Base-by-base conservation (phyloP, 2,797 vertebrate genomes). In the Notoglanidium macrostoma region DNA sequence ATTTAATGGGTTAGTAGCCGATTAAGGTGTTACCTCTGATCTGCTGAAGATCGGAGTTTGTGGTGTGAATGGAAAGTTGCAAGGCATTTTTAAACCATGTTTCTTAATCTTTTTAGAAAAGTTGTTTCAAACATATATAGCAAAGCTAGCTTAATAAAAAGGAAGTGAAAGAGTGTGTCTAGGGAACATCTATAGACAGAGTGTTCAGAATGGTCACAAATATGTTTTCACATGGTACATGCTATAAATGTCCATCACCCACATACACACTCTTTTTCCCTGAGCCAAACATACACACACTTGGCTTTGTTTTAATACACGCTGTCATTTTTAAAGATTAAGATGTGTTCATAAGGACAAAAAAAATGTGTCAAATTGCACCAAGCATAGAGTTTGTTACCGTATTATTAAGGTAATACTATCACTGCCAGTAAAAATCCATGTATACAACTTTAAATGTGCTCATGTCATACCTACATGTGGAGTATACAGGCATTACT, bases 391-490 rank as follows among this genome's bases (percentile, higher is more conserved):
- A 40, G 40, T 40, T 40, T 40, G 40, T 40, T 40, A 40, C 40
- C 40, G 77, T 17, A 44, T 65, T 65, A 46, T n/a, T 79, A 85
- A 80, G 84, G 86, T 89, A 80, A 87, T 87, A 15, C 51, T 83
- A 87, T 89, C 84, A 87, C 5, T 83, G 11, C 17, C n/a, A 49
- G 85, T 15, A 74, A 80, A 88, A 82, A 83, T 70, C 73, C 78
- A 63, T 51, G 40, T 70, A 51, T 80, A 26, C 78, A 86, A 73
- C 68, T 85, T 68, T 77, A 88, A 81, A 70, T 68, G 49, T 35
- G 61, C 86, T 65, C 55, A 83, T 73, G 65, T 89, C 81, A 88
- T 91, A 87, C 68, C 86, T 87, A 72, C 76, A 57, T 85, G 6
- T 54, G 44, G n/a, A 35, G n/a, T 77, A 29, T 51, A 77, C 84